phyloP scores from a whole-genome alignment of 2,888 invertebrate genomes.

The Phaonia tiefii region DNA sequence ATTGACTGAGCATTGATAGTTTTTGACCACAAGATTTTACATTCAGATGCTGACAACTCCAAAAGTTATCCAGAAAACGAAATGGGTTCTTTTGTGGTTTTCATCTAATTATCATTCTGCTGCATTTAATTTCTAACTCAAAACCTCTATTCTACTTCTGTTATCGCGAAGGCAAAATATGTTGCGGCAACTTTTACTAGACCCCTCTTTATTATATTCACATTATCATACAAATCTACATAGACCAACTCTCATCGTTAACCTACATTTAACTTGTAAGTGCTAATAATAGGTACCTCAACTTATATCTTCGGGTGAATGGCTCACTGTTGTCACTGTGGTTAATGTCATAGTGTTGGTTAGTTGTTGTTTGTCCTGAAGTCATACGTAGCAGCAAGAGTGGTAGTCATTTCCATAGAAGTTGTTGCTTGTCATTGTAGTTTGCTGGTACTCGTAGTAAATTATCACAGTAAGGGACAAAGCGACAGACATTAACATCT shows the following conservation, averaged over 20 bases:
- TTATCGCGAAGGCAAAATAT: too few species aligned
- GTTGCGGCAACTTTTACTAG: too few species aligned
- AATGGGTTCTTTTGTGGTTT: too few species aligned
- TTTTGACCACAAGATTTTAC: too few species aligned
- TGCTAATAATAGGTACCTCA: conserved; percentile 64
- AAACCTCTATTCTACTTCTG: too few species aligned
- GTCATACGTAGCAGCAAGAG: neutral
- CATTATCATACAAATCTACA: neutral
- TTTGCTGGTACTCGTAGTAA: conserved; percentile 12
- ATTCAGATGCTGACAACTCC: too few species aligned
- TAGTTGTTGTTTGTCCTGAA: neutral
- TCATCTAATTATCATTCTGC: too few species aligned
- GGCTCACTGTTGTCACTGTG: neutral
- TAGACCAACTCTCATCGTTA: conserved; percentile 46
- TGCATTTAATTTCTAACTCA: too few species aligned
- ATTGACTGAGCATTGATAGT: too few species aligned
- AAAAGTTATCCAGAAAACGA: too few species aligned
- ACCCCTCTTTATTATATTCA: neutral
- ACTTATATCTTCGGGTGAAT: conserved; percentile 36
- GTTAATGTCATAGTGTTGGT: neutral
- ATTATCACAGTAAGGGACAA: conserved; percentile 26
- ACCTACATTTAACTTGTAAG: conserved; percentile 60
- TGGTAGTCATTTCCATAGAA: neutral
- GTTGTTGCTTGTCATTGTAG: neutral
- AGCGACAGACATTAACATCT: conserved; percentile 50